Evolutionary conservation across 1,140 invertebrate genomes (phyloP), one percentile per base, ranked within the genome.

Genomic region (Drosophila seguyi): DNA sequence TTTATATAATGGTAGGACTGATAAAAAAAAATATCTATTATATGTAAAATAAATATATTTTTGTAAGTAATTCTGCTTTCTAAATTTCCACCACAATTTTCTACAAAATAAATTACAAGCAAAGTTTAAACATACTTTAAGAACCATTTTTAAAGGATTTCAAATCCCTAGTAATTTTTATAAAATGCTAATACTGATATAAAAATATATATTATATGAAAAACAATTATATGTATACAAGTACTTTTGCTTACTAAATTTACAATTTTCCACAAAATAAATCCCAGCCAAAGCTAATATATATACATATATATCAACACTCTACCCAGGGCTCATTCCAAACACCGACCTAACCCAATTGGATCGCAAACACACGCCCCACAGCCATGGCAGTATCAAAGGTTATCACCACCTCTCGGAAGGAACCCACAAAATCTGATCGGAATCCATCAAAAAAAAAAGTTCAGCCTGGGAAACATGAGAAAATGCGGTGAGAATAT

Each of bases 401-500:
- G 60, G 60, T 63, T 63, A 63, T 63, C 53, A 34, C 61, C 61
- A 65, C 38, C 61, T 61, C 38, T 61, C 27, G 38, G 25, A 36
- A 34, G 31, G 11, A 34, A 14, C 61, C 44, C 20, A 50, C 61
- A 67, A 68, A 68, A 73, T 73, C 52, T 39, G 53, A 72, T 59
- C 18, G 66, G 56, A 72, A 72, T 71, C 50, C 48, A 71, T 71
- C 68, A 71, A 71, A 71, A 71, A 58, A 60, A n/a, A n/a, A n/a
- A n/a, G n/a, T n/a, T 14, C 41, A 25, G 22, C 22, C 36, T 16
- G 52, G 53, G 66, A 58, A 72, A 73, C 38, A 73, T 72, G 67
- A 72, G 66, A 52, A 59, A 73, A 55, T 50, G 53, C 42, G 42
- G 27, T 11, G 53, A 47, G 55, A 59, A 72, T 72, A 59, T 73